Base-by-base conservation (phyloP, 2,888 invertebrate species). In the Chrysolina americana region DNA sequence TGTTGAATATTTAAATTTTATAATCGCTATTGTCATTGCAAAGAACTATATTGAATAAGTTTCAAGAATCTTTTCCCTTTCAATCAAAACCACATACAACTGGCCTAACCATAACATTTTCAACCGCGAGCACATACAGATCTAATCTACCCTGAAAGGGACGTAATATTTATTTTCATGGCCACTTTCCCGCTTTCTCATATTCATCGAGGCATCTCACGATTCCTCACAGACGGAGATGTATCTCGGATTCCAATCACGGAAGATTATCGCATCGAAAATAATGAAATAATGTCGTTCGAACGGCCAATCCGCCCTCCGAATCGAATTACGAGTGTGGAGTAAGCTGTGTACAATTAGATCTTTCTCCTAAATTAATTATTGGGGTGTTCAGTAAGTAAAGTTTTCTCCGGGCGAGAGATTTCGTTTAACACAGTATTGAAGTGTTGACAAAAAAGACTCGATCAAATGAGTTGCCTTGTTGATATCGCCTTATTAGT, bases 231-330 rank as follows among this genome's bases (percentile, higher is more conserved):
- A 59, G 59, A 59, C 59, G 59, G 15, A 8, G 28, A 4, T 36
- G 36, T n/a, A 59, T 59, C 41, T 36, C 13, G 36, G 50, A 66
- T 66, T 66, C 66, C 23, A 66, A 50, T 78, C 79, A 75, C 78
- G 73, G 64, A 74, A 63, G 74, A 81, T 81, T 81, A 81, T 81
- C 76, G 73, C 80, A 74, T 76, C 71, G 77, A 80, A 81, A 81
- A 79, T 82, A 82, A 81, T 81, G 79, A 82, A 81, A 82, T 82
- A 81, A 82, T 80, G 79, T 75, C 76, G 74, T 75, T 72, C 76
- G 59, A 36, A 59, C 75, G 77, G 79, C 77, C 74, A 65, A 74
- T 71, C 71, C 76, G 78, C 75, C 68, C 73, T 73, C 73, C 73
- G 71, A 77, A 82, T 82, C 77, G 78, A 79, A 81, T 82, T 83